Evolutionary conservation across 2,797 vertebrate species (phyloP), one percentile per base, ranked within the genome.

Genomic region (Siniperca undulata): DNA sequence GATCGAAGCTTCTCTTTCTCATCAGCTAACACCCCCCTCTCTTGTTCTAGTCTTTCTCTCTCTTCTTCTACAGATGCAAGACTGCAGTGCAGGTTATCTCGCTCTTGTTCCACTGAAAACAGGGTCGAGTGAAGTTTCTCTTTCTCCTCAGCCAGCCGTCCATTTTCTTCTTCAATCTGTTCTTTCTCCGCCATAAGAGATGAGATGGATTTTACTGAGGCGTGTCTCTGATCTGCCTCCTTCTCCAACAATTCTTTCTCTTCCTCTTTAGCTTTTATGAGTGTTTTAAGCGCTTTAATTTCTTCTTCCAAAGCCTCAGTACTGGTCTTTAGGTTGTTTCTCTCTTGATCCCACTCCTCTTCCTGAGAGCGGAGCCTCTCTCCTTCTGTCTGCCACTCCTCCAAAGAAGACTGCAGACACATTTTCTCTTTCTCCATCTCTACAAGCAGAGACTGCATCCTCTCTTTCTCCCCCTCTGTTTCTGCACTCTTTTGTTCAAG

Each of bases 381-480:
- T 78, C 67, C 83, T 44, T 93, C 74, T 0, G 89, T 78, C 77
- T 91, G 70, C 74, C 64, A 79, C 73, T 95, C 92, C 72, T 92
- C 88, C 68, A 96, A 50, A 72, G 92, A 93, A n/a, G 60, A 89
- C 82, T 93, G 90, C 50, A 97, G 90, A 78, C 2, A 19, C 3
- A 5, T 17, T 14, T 94, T 94, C 87, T 96, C 95, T 73, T 92
- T 90, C 17, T 95, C 83, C 70, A 91, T 85, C 86, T 95, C 93
- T 1, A 84, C 78, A 65, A 96, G 66, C 67, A 86, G 77, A 22
- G 59, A 66, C 65, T 83, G 92, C 78, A 93, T 86, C 61, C 53
- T 89, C 88, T 95, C 94, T 72, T 88, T 87, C 84, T 96, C 94
- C 53, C 80, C 89, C 64, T 94, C 93, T 0, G 88, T 69, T 38